Conservation (phyloP, 2,888 invertebrate genomes). For the Tetragonula carbonaria region DNA sequence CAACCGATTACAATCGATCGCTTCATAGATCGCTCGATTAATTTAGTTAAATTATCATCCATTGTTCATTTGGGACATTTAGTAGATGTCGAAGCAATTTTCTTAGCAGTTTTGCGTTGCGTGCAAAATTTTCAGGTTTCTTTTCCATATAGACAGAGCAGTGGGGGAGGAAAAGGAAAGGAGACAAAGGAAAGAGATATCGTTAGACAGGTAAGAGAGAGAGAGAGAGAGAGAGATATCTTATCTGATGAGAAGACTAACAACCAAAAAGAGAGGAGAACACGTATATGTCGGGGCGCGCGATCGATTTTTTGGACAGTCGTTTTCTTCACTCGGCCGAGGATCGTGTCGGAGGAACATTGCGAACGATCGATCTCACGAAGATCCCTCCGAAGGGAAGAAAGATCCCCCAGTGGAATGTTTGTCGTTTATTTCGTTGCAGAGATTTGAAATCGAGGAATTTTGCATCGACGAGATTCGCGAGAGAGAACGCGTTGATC, state of each 20-base stretch:
- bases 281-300: slow-evolving; percentile 51
- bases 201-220: not conserved
- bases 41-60: too few relatives aligned
- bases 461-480: too few relatives aligned
- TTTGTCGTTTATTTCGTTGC: too few relatives aligned
- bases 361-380: not conserved
- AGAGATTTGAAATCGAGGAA: too few relatives aligned
- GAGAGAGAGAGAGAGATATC: slow-evolving; percentile 50
- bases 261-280: slow-evolving; percentile 57
- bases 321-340: slow-evolving; percentile 40
- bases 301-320: slow-evolving; percentile 65
- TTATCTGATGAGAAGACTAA: slow-evolving; percentile 64
- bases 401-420: not conserved
- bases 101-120: not conserved
- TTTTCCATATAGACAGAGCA: not conserved
- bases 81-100: not conserved
- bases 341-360: slow-evolving; percentile 38
- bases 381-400: not conserved
- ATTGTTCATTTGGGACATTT: not conserved
- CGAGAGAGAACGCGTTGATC: too few relatives aligned
- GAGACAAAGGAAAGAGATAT: too few relatives aligned
- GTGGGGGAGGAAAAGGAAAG: not conserved
- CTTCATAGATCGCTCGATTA: too few relatives aligned
- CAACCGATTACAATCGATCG: too few relatives aligned
- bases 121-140: not conserved